phyloP scores from a whole-genome alignment of 2,113 vertebrate genomes.

The Alectura lathami region DNA sequence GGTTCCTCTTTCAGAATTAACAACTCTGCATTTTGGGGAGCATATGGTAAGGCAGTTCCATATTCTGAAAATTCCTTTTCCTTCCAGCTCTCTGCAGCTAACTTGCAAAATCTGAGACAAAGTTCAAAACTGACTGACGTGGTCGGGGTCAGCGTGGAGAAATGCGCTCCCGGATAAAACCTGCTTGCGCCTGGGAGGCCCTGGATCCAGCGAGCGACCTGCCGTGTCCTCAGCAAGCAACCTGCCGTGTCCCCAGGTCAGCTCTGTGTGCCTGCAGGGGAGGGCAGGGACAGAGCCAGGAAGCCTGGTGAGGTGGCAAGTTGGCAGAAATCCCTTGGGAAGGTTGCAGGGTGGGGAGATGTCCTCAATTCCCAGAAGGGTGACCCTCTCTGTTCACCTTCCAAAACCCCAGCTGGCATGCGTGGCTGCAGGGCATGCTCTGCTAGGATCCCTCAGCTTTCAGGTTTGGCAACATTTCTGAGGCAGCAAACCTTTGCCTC shows the following conservation, averaged over 20 bases:
- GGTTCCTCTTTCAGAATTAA: neutral
- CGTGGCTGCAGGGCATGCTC: neutral
- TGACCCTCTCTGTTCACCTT: neutral
- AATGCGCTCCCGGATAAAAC: neutral
- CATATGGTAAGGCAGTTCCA: neutral
- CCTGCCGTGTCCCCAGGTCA: neutral
- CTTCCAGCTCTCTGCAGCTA: neutral
- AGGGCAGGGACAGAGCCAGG: neutral
- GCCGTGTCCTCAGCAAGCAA: too few species aligned
- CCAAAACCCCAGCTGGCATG: rapidly evolving
- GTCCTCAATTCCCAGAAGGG: neutral
- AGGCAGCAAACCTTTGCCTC: neutral
- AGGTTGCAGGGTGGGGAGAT: neutral
- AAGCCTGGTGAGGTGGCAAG: neutral
- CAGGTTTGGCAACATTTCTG: conserved; percentile 57
- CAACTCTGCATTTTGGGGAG: neutral
- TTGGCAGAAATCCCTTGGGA: neutral
- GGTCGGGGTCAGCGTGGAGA: neutral
- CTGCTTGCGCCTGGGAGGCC: rapidly evolving
- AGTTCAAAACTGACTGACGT: neutral
- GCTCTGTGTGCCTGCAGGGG: neutral
- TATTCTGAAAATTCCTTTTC: neutral
- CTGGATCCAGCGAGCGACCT: neutral
- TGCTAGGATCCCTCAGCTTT: neutral
- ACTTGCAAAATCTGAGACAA: neutral